phyloP scores from a whole-genome alignment of 1,140 invertebrate genomes.

The Lepidotrigona ventralis region DNA sequence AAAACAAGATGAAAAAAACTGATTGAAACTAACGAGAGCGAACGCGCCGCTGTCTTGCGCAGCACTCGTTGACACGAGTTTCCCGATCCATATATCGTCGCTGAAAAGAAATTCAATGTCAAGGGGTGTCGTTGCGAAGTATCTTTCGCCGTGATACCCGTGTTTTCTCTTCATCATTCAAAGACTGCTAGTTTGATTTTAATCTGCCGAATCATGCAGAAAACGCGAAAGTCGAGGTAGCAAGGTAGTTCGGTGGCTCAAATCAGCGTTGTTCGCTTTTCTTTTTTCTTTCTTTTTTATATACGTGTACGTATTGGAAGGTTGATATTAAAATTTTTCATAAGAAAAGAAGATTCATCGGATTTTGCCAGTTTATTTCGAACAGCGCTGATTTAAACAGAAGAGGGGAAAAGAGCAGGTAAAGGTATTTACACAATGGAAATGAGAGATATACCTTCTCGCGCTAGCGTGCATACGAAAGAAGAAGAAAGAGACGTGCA shows the following conservation, averaged over 20 bases:
- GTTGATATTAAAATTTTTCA: background rate
- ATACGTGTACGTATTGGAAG: background rate
- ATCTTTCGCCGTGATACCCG: background rate
- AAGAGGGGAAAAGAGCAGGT: background rate
- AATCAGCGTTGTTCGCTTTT: background rate
- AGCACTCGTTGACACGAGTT: conserved; percentile 75
- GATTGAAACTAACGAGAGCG: conserved; percentile 70
- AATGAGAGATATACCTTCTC: background rate
- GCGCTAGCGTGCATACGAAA: background rate
- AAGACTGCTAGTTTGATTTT: conserved; percentile 30
- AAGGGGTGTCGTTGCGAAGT: conserved; percentile 20
- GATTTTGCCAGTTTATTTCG: background rate
- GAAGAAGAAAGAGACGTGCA: background rate
- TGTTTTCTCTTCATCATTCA: background rate
- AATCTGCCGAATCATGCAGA: background rate
- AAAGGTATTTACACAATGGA: conserved; percentile 11
- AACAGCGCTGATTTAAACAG: background rate
- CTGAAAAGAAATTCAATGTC: conserved; percentile 75
- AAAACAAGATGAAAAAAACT: conserved; percentile 62
- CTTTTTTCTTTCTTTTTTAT: background rate
- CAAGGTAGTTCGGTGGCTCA: background rate
- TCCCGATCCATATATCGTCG: conserved; percentile 73
- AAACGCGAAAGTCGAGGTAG: background rate
- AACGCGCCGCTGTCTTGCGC: conserved; percentile 73
- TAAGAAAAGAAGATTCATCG: background rate